Evolutionary conservation across 2,113 vertebrate species (phyloP).

Genomic region (Pyrgilauda ruficollis): DNA sequence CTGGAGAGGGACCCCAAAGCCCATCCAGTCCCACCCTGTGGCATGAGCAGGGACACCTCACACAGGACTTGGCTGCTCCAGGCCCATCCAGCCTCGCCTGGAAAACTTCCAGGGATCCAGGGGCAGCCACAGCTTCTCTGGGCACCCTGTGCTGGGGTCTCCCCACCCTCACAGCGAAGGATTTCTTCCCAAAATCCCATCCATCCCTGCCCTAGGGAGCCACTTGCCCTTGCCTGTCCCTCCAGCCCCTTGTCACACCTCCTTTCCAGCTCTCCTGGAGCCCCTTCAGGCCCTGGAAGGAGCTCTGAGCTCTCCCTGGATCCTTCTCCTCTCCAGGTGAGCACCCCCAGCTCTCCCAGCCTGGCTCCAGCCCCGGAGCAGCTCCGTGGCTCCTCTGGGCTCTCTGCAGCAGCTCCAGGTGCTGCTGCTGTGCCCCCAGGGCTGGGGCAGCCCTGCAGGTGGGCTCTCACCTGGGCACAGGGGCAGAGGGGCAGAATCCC

Average conservation of each 20-base stretch:
- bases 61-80: not conserved
- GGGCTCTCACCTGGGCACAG: not conserved
- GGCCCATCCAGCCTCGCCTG: fast-evolving
- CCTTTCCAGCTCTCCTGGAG: not conserved
- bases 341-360: not conserved
- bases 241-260: fast-evolving
- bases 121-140: not conserved
- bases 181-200: not conserved
- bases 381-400: not conserved
- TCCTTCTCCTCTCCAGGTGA: not conserved
- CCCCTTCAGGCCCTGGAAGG: fast-evolving
- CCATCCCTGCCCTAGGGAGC: no score
- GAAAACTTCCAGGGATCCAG: not conserved
- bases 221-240: not conserved
- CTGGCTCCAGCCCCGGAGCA: not conserved
- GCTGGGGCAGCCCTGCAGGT: not conserved
- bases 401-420: not conserved
- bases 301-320: not conserved
- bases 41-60: not conserved
- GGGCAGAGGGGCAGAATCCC: not conserved
- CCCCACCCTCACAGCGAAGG: fast-evolving
- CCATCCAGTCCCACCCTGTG: not conserved
- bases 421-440: fast-evolving
- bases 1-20: no score
- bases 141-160: not conserved